Evolutionary conservation across 2,888 invertebrate genomes (phyloP), one percentile per base, ranked within the genome.

Genomic region (Nemoura dubitans): DNA sequence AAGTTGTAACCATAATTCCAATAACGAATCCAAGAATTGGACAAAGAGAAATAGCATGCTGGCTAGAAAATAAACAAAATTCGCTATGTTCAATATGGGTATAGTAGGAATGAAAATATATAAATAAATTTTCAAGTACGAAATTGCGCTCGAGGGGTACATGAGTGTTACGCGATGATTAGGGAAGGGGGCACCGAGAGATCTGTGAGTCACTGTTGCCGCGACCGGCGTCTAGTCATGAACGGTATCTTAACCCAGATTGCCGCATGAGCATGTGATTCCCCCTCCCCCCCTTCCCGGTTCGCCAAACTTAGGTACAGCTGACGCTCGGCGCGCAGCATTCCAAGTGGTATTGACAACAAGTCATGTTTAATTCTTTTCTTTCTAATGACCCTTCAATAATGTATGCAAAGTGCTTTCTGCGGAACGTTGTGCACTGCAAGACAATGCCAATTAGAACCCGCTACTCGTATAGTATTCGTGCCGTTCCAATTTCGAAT

Each of bases 211-310:
- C 59, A 59, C 59, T 59, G 59, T 59, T 59, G 59, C 21, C 21
- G 10, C 59, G 59, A 21, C 59, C 59, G 59, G 21, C 59, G 59
- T 36, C 36, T 36, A 3, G 14, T 21, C 16, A 21, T 14, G 59
- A 59, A 59, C 59, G 59, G 59, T 59, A 59, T 59, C 59, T 59
- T 59, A 59, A 59, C 59, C 59, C 59, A 59, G 16, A 59, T 59
- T 59, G 59, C 10, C 16, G 59, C n/a, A n/a, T 21, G 59, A 59
- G 59, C 59, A 59, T 21, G 14, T 59, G 59, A 59, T 59, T 21
- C 16, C 16, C 59, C 59, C 59, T 14, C 59, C 21, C 59, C 59
- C 59, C 59, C 21, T 14, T 21, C 14, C 59, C 16, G 59, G 10
- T 21, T 21, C 14, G 59, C 21, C 59, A 59, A 21, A 59, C 21